Conservation (phyloP, 2,113 vertebrate genomes). For the Channa maculata region DNA sequence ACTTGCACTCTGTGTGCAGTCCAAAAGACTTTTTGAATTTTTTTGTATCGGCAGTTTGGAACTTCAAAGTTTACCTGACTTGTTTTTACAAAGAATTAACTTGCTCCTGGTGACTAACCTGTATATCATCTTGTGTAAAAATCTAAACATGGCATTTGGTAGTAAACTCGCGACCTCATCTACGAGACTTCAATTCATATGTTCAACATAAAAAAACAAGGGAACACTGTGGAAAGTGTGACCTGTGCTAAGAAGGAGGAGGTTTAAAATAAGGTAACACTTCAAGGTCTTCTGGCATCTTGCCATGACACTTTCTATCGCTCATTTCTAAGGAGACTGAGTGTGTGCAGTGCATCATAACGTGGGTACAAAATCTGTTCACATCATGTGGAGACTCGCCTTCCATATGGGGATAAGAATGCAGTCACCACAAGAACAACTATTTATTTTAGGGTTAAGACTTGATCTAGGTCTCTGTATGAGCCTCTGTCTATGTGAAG, state of each 20-base stretch:
- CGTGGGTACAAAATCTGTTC: conserved; percentile 19
- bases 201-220: background rate
- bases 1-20: conserved; percentile 56
- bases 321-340: conserved; percentile 12
- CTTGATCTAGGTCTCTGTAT: background rate
- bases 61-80: conserved; percentile 33
- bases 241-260: background rate
- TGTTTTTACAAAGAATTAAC: conserved; percentile 45
- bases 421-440: background rate
- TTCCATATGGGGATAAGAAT: conserved; percentile 1
- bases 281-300: conserved; percentile 47
- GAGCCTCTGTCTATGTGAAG: background rate
- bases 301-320: conserved; percentile 29
- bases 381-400: conserved; percentile 21
- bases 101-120: conserved; percentile 36
- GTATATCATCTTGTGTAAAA: conserved; percentile 1
- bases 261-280: conserved; percentile 22
- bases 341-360: conserved; percentile 16
- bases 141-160: conserved; percentile 6
- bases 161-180: background rate
- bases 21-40: conserved; percentile 41
- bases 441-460: background rate
- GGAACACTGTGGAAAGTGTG: conserved; percentile 4
- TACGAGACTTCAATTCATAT: conserved; percentile 2
- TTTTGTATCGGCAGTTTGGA: conserved; percentile 24